Evolutionary conservation across 2,888 invertebrate species (phyloP), one percentile per base, ranked within the genome.

Genomic region (Drosophila prolongata): DNA sequence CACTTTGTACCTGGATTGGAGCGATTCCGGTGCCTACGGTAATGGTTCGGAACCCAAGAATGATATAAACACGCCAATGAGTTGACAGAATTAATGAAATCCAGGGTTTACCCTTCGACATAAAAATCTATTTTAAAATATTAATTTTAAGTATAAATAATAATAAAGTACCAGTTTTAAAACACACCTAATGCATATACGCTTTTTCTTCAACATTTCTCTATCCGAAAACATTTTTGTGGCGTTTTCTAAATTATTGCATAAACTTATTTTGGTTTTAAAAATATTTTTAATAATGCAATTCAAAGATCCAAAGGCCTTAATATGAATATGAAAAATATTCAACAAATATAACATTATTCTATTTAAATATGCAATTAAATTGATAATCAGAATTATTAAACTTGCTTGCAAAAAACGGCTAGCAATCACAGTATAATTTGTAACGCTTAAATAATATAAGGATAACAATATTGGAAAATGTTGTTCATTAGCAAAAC

Each of bases 1-100:
- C 42, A 76, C 72, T 69, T 67, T 74, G 74, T 47, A 71, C 64
- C 71, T 42, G 14, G 35, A 16, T 11, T 24, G 49, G 43, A 60
- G 56, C 47, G 47, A 56, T 54, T 53, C 53, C 40, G 58, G 30
- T 40, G 34, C 40, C 27, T 11, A 44, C 16, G 35, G 44, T 61
- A 69, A 61, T 61, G 61, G 49, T 50, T 64, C 62, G 62, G 62
- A 64, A 64, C 61, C 43, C 42, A 60, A 60, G 60, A 62, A 47
- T 43, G 42, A 50, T 43, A 50, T 64, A 43, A 60, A 14, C 62
- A 16, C 8, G 24, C 19, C 40, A 35, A 24, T 59, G 60, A 59
- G 47, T 40, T 38, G 59, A n/a, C 14, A 42, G 13, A 30, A 27
- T 3, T 13, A 52, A 34, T 14, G 10, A 10, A 8, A 19, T 37